Base-by-base conservation (phyloP, 1,140 invertebrate genomes). In the Prorops nasuta region DNA sequence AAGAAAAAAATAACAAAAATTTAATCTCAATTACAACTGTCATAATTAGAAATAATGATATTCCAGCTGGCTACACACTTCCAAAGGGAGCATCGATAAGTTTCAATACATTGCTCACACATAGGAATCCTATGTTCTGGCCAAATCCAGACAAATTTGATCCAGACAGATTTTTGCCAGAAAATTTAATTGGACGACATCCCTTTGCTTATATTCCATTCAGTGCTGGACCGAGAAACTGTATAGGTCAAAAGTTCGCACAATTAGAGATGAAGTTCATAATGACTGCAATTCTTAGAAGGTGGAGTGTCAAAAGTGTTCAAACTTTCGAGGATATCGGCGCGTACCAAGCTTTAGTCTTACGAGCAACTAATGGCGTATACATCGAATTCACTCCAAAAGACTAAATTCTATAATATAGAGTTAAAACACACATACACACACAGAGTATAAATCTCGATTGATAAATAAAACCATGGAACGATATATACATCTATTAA, bases 191-290 rank as follows among this genome's bases (percentile, higher is more conserved):
- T 0, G 54, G 56, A 20, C 64, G 83, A n/a, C 79, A 73, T 50
- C 77, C 69, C 1, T 80, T 71, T 38, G 55, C 77, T 12, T 87
- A 81, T 55, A 60, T 87, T 28, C 86, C 86, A 2, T 89, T 89
- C 55, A 83, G 81, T 44, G 81, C 81, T 1, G 85, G 85, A 2
- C 73, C 76, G 1, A 69, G 84, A 42, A 84, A 85, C 55, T 86
- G 84, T 49, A 83, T 86, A 48, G 84, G 56, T 49, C 88, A 90
- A 72, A 88, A 85, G 64, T 94, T 92, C 73, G 91, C 90, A 1
- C 74, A 89, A 71, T 66, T 90, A 63, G 89, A 93, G 75, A 74
- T 87, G 53, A 92, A 92, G 69, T 79, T 80, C 3, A 59, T 83
- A 9, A 54, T 84, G 9, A 36, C 49, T 3, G 46, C 37, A 18